Conservation (phyloP, 2,113 vertebrate species). For the Calyptommatus sinebrachiatus region DNA sequence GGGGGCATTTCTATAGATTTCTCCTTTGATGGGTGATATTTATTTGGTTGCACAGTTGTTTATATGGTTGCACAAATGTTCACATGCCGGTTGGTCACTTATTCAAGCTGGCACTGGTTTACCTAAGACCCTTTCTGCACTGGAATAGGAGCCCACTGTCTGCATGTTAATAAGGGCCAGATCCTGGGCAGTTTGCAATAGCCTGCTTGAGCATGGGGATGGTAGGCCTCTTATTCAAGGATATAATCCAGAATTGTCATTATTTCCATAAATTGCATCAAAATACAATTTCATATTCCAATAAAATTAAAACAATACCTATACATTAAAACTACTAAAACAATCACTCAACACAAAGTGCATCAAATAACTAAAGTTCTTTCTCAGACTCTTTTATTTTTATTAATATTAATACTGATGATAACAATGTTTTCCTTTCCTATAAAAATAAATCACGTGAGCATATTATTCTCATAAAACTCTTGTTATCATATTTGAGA, state of each 20-base stretch:
- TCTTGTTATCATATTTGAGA: too few species aligned
- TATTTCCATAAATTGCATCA: neutral
- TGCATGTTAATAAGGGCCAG: neutral
- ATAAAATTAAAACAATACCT: neutral
- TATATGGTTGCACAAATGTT: too few species aligned
- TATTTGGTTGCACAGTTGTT: too few species aligned
- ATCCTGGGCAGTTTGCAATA: neutral
- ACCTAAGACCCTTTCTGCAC: too few species aligned
- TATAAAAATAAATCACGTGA: neutral
- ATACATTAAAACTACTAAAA: neutral
- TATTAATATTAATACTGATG: neutral
- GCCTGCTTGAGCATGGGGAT: neutral
- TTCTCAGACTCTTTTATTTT: neutral
- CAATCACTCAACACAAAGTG: neutral
- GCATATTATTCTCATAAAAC: neutral
- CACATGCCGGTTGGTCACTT: too few species aligned
- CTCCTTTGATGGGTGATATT: too few species aligned
- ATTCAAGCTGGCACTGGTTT: too few species aligned
- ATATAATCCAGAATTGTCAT: neutral
- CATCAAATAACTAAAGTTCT: neutral
- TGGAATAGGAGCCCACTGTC: too few species aligned
- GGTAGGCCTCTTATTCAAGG: too few species aligned
- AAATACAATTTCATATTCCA: neutral
- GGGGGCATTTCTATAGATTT: neutral
- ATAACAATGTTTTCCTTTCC: neutral